A percentile compares a stretch with the other conserved stretches of the same genome.
These are phyloP conservation scores for Falco rusticolus DNA, from an alignment of 2,797 vertebrate genomes.

Conservation along the genomic window DNA sequence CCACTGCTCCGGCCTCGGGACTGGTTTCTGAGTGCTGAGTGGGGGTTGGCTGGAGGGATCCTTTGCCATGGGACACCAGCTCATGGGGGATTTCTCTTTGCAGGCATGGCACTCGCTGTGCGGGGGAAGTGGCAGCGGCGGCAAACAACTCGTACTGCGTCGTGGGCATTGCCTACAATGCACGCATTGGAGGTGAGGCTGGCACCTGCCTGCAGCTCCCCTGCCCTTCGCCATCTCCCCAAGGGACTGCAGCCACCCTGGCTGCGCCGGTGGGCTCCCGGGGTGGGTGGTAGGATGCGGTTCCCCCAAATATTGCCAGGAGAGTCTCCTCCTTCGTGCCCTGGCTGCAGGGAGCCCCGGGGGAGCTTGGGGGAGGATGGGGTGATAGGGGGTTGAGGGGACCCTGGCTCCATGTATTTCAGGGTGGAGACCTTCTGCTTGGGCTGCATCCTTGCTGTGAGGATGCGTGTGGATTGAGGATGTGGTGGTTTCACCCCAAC, in stretches of 20 bases:
- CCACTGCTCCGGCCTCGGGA: background rate
- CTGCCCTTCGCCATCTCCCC: background rate
- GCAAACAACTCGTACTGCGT: conserved; percentile 83
- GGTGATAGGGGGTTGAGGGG: fast-evolving
- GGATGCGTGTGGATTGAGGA: fast-evolving
- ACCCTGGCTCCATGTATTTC: background rate
- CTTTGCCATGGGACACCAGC: background rate
- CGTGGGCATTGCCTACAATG: conserved; percentile 84
- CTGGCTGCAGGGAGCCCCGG: fast-evolving
- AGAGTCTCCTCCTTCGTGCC: background rate
- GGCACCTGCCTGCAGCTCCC: background rate
- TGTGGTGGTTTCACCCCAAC: background rate
- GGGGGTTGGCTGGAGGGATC: background rate
- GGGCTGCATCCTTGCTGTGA: fast-evolving
- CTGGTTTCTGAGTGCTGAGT: background rate
- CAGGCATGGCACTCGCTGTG: conserved; percentile 83
- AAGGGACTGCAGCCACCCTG: fast-evolving
- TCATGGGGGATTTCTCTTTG: background rate
- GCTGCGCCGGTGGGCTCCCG: fast-evolving
- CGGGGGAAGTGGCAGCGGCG: conserved; percentile 79
- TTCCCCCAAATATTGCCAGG: background rate
- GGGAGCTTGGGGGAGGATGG: background rate
- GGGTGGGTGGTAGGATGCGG: background rate
- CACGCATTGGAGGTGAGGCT: conserved; percentile 81
- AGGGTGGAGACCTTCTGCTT: background rate